phyloP scores from a whole-genome alignment of 1,140 invertebrate species.

The Phthorimaea operculella region DNA sequence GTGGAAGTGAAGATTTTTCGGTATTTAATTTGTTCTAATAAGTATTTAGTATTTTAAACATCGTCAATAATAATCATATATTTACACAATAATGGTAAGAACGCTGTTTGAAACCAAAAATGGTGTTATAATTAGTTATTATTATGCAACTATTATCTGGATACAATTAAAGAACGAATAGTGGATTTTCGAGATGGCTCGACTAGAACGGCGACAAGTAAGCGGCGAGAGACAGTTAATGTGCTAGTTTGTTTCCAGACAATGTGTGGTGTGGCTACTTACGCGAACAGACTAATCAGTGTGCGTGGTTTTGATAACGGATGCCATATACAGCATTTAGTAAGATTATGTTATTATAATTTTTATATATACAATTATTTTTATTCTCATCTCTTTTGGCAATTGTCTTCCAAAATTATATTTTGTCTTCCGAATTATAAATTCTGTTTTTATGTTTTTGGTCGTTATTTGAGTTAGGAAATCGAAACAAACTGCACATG shows the following conservation, averaged over 20 bases:
- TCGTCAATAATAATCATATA: too few species aligned
- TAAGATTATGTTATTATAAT: slow-evolving; percentile 22
- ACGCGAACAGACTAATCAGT: not conserved
- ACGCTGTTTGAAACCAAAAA: too few species aligned
- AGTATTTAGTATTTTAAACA: too few species aligned
- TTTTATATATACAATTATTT: slow-evolving; percentile 9
- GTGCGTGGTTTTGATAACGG: slow-evolving; percentile 8
- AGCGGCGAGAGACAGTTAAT: slow-evolving; percentile 1
- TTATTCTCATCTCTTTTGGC: slow-evolving; percentile 8
- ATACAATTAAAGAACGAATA: too few species aligned
- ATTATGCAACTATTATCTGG: too few species aligned
- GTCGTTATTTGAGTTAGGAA: slow-evolving; percentile 10
- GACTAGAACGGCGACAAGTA: not conserved
- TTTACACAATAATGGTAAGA: too few species aligned
- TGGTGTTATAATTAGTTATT: too few species aligned
- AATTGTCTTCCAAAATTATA: slow-evolving; percentile 19
- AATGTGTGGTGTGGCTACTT: not conserved
- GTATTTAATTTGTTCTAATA: too few species aligned
- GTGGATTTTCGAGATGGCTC: too few species aligned
- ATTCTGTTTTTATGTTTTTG: slow-evolving; percentile 25
- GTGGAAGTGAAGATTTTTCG: too few species aligned
- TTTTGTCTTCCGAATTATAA: slow-evolving; percentile 41
- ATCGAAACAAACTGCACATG: slow-evolving; percentile 47
- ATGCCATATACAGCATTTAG: slow-evolving; percentile 44
- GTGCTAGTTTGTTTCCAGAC: slow-evolving; percentile 14